These are phyloP conservation scores for Rhabdomys pumilio DNA, from an alignment of 2,797 vertebrate species.

Conservation along the genomic window DNA sequence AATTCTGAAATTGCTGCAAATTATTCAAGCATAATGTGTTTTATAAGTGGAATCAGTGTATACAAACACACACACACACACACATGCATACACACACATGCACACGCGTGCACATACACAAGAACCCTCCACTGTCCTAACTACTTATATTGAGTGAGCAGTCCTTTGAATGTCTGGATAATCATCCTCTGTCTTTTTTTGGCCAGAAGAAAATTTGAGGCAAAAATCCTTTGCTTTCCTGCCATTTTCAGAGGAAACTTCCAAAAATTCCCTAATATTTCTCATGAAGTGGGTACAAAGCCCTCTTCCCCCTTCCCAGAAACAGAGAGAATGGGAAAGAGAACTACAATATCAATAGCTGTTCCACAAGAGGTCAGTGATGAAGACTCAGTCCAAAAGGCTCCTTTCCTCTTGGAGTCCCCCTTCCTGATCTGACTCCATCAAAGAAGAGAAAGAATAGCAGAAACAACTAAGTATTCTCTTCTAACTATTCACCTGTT, in stretches of 20 bases:
- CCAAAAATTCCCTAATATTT: not conserved
- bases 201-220: not conserved
- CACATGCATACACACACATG: not conserved
- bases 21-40: not conserved
- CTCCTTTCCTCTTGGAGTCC: not conserved
- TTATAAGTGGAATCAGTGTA: not conserved
- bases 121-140: not conserved
- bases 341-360: not conserved
- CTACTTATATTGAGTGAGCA: not conserved
- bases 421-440: not conserved
- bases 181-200: not conserved
- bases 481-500: not conserved
- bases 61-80: not conserved
- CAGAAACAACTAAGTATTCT: not conserved
- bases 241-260: not conserved
- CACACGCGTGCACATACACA: not conserved
- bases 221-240: not conserved
- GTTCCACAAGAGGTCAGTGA: not conserved
- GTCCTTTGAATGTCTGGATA: not conserved
- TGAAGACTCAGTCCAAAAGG: not conserved
- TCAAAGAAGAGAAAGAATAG: not conserved
- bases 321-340: not conserved
- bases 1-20: not conserved
- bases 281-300: not conserved
- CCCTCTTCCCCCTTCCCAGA: not conserved